These are phyloP conservation scores for Sapajus apella DNA, from an alignment of 2,113 vertebrate species.

Conservation along the genomic window DNA sequence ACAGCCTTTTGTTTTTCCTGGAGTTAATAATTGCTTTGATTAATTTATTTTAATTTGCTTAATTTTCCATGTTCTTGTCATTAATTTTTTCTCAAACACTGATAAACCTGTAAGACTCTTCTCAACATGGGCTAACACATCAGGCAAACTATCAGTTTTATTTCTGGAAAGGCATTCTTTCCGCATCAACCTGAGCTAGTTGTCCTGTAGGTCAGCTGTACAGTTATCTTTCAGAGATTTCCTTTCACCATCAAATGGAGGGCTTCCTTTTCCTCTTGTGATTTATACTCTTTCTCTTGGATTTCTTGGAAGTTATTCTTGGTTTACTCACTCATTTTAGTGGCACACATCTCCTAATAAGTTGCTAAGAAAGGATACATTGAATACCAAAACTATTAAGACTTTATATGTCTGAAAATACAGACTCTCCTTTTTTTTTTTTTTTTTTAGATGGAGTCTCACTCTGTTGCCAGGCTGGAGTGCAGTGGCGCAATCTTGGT, in stretches of 20 bases:
- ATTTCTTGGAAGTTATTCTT: background rate
- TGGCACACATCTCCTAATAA: background rate
- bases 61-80: background rate
- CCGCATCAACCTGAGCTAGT: too few relatives aligned
- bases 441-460: too few relatives aligned
- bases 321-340: background rate
- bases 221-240: background rate
- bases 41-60: background rate
- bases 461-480: too few relatives aligned
- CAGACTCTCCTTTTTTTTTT: background rate
- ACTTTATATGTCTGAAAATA: background rate
- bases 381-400: background rate
- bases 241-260: background rate
- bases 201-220: background rate
- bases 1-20: background rate
- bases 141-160: background rate
- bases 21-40: conserved; percentile 11
- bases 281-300: background rate
- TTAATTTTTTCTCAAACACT: background rate
- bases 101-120: background rate
- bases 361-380: background rate
- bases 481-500: too few relatives aligned
- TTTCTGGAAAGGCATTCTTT: background rate
- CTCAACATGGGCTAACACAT: background rate
- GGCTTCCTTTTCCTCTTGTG: background rate